These are phyloP conservation scores for Acanthococcus lagerstroemiae DNA, from an alignment of 2,888 invertebrate genomes.

Conservation along the genomic window DNA sequence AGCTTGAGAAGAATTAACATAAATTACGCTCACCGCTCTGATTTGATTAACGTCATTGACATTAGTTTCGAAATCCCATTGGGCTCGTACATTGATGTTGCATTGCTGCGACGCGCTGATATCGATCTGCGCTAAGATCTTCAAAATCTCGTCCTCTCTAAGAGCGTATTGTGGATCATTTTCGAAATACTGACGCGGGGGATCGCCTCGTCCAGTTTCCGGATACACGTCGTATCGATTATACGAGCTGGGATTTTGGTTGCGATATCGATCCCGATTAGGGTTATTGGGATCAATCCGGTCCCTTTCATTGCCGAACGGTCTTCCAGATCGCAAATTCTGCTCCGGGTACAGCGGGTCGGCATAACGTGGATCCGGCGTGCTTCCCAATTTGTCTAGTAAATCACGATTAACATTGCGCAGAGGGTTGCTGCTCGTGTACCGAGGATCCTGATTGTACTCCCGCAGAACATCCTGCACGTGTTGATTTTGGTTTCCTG, in stretches of 20 bases:
- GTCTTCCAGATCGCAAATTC: not conserved
- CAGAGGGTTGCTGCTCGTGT: not conserved
- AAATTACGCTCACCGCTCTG: slow-evolving; percentile 70
- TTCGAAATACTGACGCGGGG: slow-evolving; percentile 26
- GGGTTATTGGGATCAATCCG: not conserved
- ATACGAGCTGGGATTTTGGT: not conserved
- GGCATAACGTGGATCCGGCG: slow-evolving; percentile 17
- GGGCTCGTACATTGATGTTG: slow-evolving; percentile 73
- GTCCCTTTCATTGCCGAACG: not conserved
- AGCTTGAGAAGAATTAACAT: not conserved
- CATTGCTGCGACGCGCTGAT: slow-evolving; percentile 68
- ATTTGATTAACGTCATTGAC: slow-evolving; percentile 72
- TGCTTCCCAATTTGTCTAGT: not conserved
- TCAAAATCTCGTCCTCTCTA: slow-evolving; percentile 43
- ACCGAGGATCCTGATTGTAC: slow-evolving; percentile 16
- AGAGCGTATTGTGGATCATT: slow-evolving; percentile 23
- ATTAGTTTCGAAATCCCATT: slow-evolving; percentile 82
- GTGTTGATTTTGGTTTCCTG: slow-evolving; percentile 17
- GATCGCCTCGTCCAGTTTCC: not conserved
- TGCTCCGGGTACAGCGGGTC: not conserved
- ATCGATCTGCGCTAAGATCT: slow-evolving; percentile 60
- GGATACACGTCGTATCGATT: slow-evolving; percentile 8
- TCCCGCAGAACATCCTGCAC: slow-evolving; percentile 18
- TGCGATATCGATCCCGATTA: slow-evolving; percentile 2
- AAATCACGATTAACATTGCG: not conserved